A percentile compares a stretch with the other conserved stretches of the same genome.
These are phyloP conservation scores for Volucella inanis DNA, from an alignment of 2,888 invertebrate genomes.

Conservation along the genomic window DNA sequence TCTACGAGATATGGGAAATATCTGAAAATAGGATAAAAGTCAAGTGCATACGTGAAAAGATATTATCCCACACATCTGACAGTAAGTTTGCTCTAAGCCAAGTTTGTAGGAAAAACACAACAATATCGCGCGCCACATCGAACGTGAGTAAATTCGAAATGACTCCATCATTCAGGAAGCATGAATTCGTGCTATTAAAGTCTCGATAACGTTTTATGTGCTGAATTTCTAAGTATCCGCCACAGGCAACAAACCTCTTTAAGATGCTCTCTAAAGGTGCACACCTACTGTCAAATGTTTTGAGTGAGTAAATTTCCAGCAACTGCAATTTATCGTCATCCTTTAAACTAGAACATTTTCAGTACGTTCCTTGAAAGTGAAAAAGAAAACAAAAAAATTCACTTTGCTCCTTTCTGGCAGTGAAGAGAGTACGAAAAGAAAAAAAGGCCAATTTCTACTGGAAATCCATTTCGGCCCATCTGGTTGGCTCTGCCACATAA, in stretches of 20 bases:
- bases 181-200: background rate
- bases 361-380: background rate
- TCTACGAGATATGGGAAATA: background rate
- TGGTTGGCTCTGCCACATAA: background rate
- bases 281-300: background rate
- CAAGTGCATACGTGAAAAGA: background rate
- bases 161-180: background rate
- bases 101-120: background rate
- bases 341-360: background rate
- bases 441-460: background rate
- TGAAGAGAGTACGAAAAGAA: background rate
- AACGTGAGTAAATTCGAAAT: slow-evolving; percentile 7
- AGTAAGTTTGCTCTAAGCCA: background rate
- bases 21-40: background rate
- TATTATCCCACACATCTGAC: background rate
- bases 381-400: too few species aligned
- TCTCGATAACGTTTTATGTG: background rate
- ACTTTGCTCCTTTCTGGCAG: too few species aligned
- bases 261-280: background rate
- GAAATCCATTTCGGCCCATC: slow-evolving; percentile 13
- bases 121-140: background rate
- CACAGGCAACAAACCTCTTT: background rate
- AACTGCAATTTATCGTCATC: slow-evolving; percentile 4
- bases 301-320: background rate
- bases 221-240: background rate